phyloP scores from a whole-genome alignment of 64 coral and sea anemone genomes.

The Acropora yongei region DNA sequence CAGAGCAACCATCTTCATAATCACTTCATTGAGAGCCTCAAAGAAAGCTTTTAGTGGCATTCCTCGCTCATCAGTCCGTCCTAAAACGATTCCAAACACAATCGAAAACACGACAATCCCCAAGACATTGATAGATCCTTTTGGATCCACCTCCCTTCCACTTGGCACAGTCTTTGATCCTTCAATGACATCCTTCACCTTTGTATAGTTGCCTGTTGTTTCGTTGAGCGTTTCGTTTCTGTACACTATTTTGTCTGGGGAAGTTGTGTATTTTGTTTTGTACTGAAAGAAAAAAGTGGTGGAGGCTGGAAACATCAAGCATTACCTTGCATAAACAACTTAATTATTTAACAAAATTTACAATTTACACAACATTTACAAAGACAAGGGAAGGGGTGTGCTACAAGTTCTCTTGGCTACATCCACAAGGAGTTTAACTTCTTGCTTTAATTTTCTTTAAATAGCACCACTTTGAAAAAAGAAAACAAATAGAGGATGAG shows the following conservation, averaged over 20 bases:
- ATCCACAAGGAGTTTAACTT: too few species aligned
- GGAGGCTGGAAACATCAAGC: neutral
- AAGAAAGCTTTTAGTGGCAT: constrained; percentile 83
- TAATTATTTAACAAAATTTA: too few species aligned
- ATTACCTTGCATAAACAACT: too few species aligned
- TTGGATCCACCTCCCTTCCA: constrained; percentile 32
- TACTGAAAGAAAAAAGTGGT: neutral
- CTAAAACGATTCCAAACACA: constrained; percentile 79
- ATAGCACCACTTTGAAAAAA: too few species aligned
- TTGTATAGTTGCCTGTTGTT: constrained; percentile 42
- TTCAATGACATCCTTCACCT: neutral
- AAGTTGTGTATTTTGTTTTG: constrained; percentile 61
- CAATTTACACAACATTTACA: too few species aligned
- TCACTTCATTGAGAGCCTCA: constrained; percentile 83
- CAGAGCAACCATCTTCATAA: constrained; percentile 90
- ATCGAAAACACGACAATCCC: constrained; percentile 87
- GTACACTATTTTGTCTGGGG: neutral
- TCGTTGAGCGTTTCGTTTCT: constrained; percentile 44
- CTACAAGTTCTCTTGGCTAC: too few species aligned
- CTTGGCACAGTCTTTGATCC: constrained; percentile 64
- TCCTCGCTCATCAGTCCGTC: constrained; percentile 83
- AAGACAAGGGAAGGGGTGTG: too few species aligned
- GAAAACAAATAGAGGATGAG: too few species aligned
- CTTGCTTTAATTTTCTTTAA: too few species aligned
- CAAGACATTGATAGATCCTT: constrained; percentile 80